phyloP scores from a whole-genome alignment of 2,888 invertebrate genomes.

The Drosophila eohydei region DNA sequence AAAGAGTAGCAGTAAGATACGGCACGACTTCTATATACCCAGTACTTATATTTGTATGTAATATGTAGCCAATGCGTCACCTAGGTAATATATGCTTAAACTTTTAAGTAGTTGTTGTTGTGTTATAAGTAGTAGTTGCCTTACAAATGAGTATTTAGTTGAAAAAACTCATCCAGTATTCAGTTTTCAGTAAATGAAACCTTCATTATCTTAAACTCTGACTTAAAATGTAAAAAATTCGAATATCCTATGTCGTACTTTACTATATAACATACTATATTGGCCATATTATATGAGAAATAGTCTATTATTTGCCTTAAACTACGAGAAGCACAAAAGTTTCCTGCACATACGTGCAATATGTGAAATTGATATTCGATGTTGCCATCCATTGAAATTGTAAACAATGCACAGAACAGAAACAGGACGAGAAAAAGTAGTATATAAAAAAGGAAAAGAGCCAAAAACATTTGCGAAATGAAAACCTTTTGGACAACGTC shows the following conservation, averaged over 20 bases:
- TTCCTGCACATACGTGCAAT: neutral
- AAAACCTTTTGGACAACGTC: constrained; percentile 36
- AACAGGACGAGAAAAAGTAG: constrained; percentile 6
- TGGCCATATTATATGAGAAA: neutral
- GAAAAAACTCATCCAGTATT: no score
- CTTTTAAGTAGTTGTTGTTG: no score
- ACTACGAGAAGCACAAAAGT: neutral
- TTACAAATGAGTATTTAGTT: no score
- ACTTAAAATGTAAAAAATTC: no score
- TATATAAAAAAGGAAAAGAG: neutral
- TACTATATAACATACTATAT: no score
- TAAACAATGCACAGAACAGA: constrained; percentile 3
- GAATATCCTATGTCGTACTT: no score
- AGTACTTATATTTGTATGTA: neutral
- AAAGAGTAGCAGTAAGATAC: neutral
- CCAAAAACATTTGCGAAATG: constrained; percentile 44
- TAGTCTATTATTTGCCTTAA: neutral
- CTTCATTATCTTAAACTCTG: no score
- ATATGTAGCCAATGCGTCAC: neutral
- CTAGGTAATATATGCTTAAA: no score
- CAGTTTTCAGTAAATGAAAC: no score
- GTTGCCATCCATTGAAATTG: constrained; percentile 11
- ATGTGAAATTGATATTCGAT: constrained; percentile 13
- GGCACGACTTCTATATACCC: constrained; percentile 10
- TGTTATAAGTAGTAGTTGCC: no score